Base-by-base conservation (phyloP, 35 echinoderm and acorn worm species). In the Ophioderma brevispina region DNA sequence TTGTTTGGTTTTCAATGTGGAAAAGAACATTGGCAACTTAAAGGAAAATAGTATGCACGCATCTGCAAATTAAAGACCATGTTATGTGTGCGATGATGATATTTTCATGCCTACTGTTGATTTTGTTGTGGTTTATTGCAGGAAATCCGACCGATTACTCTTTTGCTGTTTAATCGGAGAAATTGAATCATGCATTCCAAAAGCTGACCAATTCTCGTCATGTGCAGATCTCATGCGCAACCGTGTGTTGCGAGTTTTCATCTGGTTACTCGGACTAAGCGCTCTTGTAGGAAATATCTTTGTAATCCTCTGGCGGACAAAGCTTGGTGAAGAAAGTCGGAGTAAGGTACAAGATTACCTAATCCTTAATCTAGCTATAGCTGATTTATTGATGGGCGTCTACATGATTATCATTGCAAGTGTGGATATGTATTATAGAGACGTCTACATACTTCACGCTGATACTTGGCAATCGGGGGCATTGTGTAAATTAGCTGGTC, bases 301-400 rank as follows among this genome's bases (percentile, higher is more conserved):
- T 25, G 92, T 98, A 33, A 49, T 98, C 23, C 15, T 94, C 30
- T 89, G 86, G 86, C 80, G 96, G n/a, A 59, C 81, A 33, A 39
- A 37, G 40, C 63, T 37, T 21, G 55, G 55, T 25, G 36, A 43
- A 34, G 15, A 40, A 10, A 80, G 31, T 10, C 86, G 78, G n/a
- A 89, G 70, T 82, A 91, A 84, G 21, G 93, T 94, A 11, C 96
- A 98, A 31, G 39, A 85, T 75, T 90, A 85, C 64, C 82, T 98
- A 14, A 98, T 98, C 19, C 86, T 94, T 33, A 94, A 98, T 80
- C 82, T 98, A 19, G 96, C 92, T 0, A 6, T 98, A 5, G 87
- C 96, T 33, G 96, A 98, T 56, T 89, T 90, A 23, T 40, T 98
- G n/a, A 98, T 98, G 96, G 96, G 96, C 30, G 80, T 92, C 1